Evolutionary conservation across 2,888 invertebrate genomes (phyloP).

Genomic region (Adelognathus sp.): DNA sequence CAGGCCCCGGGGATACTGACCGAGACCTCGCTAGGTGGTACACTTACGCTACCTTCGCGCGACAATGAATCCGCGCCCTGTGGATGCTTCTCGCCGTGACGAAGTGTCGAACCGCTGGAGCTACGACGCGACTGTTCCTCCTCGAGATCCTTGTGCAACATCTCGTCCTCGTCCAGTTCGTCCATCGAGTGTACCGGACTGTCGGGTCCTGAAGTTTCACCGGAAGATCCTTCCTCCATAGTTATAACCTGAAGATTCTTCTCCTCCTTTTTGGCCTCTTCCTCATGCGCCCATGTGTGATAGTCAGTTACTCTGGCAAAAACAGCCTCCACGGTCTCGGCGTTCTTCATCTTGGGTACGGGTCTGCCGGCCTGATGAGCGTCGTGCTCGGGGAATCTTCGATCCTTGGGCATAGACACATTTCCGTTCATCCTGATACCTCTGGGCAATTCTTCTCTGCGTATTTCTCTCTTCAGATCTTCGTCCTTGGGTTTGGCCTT

Average conservation of each 20-base stretch:
- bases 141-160: slow-evolving; percentile 81
- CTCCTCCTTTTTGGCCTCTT: slow-evolving; percentile 77
- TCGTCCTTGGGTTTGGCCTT: slow-evolving; percentile 83
- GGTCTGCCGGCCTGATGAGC: slow-evolving; percentile 73
- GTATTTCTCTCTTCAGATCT: slow-evolving; percentile 62
- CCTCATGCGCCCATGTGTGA: slow-evolving; percentile 80
- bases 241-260: slow-evolving; percentile 65
- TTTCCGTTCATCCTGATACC: slow-evolving; percentile 70
- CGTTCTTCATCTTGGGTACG: slow-evolving; percentile 75
- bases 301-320: slow-evolving; percentile 83
- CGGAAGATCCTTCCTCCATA: slow-evolving; percentile 87
- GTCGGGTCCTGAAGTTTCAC: slow-evolving; percentile 94
- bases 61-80: slow-evolving; percentile 78
- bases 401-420: slow-evolving; percentile 63
- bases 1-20: slow-evolving; percentile 79
- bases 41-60: slow-evolving; percentile 80
- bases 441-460: slow-evolving; percentile 77
- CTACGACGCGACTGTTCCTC: slow-evolving; percentile 77
- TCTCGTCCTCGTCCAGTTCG: slow-evolving; percentile 87
- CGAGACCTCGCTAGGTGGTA: slow-evolving; percentile 79
- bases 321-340: slow-evolving; percentile 77
- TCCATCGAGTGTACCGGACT: slow-evolving; percentile 90
- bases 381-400: slow-evolving; percentile 65
- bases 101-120: slow-evolving; percentile 80
- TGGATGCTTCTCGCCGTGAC: slow-evolving; percentile 75